Evolutionary conservation across 2,113 vertebrate genomes (phyloP).

Genomic region (Phocoena phocoena): DNA sequence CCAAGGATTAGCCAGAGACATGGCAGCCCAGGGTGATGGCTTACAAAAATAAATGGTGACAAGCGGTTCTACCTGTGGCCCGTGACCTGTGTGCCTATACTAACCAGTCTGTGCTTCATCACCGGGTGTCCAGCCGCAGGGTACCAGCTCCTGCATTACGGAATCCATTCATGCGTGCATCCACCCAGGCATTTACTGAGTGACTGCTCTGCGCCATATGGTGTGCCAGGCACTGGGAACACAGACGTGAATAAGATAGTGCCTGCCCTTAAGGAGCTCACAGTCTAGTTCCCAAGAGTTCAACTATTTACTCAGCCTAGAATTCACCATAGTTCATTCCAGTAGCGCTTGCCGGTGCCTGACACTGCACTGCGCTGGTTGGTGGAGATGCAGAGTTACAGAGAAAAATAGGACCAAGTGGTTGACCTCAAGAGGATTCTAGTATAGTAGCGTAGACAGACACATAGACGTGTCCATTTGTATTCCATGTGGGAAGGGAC

Average conservation of each 20-base stretch:
- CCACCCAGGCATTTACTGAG: not conserved
- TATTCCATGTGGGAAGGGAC: not conserved
- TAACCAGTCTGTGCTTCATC: not conserved
- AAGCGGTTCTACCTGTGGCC: not conserved
- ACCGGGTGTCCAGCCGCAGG: not conserved
- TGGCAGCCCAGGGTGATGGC: not conserved
- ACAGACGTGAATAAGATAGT: not conserved
- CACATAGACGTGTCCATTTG: not conserved
- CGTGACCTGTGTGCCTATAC: not conserved
- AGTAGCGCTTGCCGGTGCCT: not conserved
- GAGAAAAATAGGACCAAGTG: slow-evolving; percentile 1
- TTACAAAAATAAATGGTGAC: not conserved
- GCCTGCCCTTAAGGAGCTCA: not conserved
- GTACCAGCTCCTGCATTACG: not conserved
- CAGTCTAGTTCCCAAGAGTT: not conserved
- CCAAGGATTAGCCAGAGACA: not conserved
- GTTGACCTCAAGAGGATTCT: not conserved
- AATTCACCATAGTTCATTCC: not conserved
- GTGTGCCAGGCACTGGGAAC: not conserved
- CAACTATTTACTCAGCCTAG: not conserved
- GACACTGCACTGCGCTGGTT: not conserved
- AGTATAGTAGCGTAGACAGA: not conserved
- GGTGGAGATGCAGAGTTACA: not conserved
- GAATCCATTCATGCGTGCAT: not conserved
- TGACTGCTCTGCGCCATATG: not conserved